phyloP scores from a whole-genome alignment of 2,113 vertebrate species.

The Urocynchramus pylzowi region DNA sequence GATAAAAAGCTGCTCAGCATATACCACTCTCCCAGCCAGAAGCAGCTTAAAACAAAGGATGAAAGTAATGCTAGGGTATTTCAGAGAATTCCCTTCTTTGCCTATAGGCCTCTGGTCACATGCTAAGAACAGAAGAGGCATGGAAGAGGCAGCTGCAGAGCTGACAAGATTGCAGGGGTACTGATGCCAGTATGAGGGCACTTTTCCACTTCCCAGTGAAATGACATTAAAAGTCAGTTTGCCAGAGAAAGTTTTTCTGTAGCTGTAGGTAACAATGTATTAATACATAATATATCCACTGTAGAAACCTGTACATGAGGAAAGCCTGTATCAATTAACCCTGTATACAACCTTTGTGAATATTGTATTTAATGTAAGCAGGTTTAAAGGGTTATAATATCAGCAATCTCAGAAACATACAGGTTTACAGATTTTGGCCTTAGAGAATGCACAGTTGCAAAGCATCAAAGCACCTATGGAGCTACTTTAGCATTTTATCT shows the following conservation, averaged over 20 bases:
- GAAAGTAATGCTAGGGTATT: background rate
- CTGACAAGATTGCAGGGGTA: background rate
- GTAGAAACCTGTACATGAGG: fast-evolving
- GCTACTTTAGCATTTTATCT: background rate
- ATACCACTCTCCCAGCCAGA: background rate
- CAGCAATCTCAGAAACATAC: background rate
- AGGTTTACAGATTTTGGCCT: background rate
- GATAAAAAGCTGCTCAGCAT: background rate
- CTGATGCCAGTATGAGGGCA: fast-evolving
- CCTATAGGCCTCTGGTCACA: background rate
- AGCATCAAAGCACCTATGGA: background rate
- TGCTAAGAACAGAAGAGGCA: background rate
- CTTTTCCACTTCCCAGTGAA: background rate
- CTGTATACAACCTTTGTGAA: background rate
- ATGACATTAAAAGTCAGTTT: background rate
- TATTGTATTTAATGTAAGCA: background rate
- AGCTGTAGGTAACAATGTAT: background rate
- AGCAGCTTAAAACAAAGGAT: background rate
- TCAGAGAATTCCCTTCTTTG: background rate
- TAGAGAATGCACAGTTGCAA: background rate
- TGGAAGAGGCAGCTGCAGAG: background rate
- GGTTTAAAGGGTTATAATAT: background rate
- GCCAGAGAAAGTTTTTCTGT: background rate
- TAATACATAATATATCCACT: background rate
- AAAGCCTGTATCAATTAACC: background rate